phyloP scores from a whole-genome alignment of 2,888 invertebrate genomes.

The Phania funesta region DNA sequence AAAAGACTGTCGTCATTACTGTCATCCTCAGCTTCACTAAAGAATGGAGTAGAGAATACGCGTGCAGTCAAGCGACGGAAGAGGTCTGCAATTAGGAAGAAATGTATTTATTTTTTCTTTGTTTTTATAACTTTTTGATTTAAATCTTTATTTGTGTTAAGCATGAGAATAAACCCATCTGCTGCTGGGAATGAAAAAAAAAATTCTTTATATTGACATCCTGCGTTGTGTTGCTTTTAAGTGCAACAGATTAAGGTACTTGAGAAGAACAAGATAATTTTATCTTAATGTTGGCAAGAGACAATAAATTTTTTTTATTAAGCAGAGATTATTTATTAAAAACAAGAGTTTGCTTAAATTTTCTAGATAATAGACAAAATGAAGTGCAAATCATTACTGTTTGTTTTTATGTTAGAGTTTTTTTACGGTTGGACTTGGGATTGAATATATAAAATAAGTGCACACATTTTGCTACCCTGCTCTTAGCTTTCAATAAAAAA shows the following conservation, averaged over 20 bases:
- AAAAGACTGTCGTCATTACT: constrained; percentile 67
- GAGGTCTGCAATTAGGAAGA: constrained; percentile 74
- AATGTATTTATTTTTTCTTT: constrained; percentile 54
- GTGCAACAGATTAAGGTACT: neutral
- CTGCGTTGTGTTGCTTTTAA: neutral
- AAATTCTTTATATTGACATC: constrained; percentile 2
- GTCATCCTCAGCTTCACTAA: constrained; percentile 55
- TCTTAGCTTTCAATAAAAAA: no score
- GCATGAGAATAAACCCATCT: constrained; percentile 21
- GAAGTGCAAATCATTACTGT: neutral
- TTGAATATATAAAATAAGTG: no score
- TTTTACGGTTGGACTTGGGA: no score
- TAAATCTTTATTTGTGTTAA: neutral
- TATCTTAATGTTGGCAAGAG: neutral
- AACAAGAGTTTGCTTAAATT: neutral
- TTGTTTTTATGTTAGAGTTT: no score
- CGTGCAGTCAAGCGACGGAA: constrained; percentile 77
- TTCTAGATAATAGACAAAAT: neutral
- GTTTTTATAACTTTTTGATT: neutral
- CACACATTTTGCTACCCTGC: no score
- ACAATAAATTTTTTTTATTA: neutral
- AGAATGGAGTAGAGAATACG: constrained; percentile 71
- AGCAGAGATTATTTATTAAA: neutral
- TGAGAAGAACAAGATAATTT: neutral
- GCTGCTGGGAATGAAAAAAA: neutral